These are phyloP conservation scores for Drymonia ruficornis DNA, from an alignment of 2,888 invertebrate genomes.

Conservation along the genomic window DNA sequence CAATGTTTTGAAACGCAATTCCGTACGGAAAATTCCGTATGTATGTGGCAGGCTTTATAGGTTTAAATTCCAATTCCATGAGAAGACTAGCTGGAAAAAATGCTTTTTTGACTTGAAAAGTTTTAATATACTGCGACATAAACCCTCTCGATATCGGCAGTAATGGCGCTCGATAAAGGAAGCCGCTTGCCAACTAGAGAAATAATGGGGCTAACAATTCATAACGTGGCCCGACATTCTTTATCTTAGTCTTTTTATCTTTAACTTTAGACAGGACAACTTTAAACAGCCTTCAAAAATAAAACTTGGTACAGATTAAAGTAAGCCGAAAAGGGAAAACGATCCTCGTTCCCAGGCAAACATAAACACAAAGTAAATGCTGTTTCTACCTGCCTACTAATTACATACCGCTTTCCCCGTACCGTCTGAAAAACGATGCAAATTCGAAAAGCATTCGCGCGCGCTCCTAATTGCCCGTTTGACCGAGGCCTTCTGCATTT, in stretches of 20 bases:
- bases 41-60: too few species aligned
- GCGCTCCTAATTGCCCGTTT: constrained; percentile 60
- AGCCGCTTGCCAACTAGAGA: constrained; percentile 28
- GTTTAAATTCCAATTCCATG: background rate
- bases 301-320: constrained; percentile 9
- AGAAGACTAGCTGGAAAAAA: constrained; percentile 30
- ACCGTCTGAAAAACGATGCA: constrained; percentile 56
- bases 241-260: constrained; percentile 17
- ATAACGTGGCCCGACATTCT: constrained; percentile 17
- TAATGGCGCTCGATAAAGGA: constrained; percentile 34
- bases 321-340: constrained; percentile 38
- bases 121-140: constrained; percentile 43
- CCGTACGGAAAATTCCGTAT: too few species aligned
- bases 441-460: constrained; percentile 66
- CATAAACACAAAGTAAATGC: constrained; percentile 66
- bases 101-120: constrained; percentile 26
- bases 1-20: too few species aligned
- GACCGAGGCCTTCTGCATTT: constrained; percentile 49
- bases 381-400: constrained; percentile 54
- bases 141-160: constrained; percentile 42
- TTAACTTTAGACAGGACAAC: constrained; percentile 27
- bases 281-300: constrained; percentile 10
- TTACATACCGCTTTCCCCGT: constrained; percentile 58
- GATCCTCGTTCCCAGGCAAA: constrained; percentile 52
- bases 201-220: constrained; percentile 24